Evolutionary conservation across 1,140 invertebrate genomes (phyloP).

Genomic region (Dendroctonus valens): DNA sequence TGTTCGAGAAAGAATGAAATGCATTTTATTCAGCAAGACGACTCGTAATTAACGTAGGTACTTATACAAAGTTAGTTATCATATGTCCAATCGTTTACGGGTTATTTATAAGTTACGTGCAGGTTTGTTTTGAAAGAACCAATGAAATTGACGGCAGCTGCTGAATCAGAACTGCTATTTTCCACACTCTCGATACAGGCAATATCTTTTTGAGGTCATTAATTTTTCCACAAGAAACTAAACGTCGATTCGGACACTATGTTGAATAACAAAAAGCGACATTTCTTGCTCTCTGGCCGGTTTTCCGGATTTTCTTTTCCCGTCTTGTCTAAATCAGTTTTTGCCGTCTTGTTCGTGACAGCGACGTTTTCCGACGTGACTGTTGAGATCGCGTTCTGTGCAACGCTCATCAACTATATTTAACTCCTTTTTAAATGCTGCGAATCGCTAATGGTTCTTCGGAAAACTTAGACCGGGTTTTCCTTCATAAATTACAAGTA

Average conservation of each 20-base stretch:
- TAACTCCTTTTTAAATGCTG: constrained; percentile 20
- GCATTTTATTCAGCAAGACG: too few species aligned
- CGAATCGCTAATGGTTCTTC: constrained; percentile 14
- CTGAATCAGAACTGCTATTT: too few species aligned
- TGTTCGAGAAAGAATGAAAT: too few species aligned
- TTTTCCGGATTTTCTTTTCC: constrained; percentile 25
- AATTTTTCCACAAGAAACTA: constrained; percentile 23
- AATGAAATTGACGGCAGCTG: too few species aligned
- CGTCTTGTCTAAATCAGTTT: constrained; percentile 11
- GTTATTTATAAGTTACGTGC: too few species aligned
- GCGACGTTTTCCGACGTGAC: constrained; percentile 20
- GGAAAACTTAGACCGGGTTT: background rate
- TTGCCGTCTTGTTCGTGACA: constrained; percentile 27
- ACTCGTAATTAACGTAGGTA: too few species aligned
- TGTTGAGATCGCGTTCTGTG: constrained; percentile 17
- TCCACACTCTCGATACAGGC: constrained; percentile 10
- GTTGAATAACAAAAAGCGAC: constrained; percentile 30
- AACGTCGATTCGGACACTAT: constrained; percentile 20
- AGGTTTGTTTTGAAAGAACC: too few species aligned
- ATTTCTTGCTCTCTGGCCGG: constrained; percentile 19
- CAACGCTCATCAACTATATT: constrained; percentile 23
- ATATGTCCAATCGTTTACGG: too few species aligned
- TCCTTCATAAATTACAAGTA: too few species aligned
- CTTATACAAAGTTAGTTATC: too few species aligned
- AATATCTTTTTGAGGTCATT: constrained; percentile 20